Evolutionary conservation across 2,888 invertebrate genomes (phyloP), one percentile per base, ranked within the genome.

Genomic region (Andrena haemorrhoa): DNA sequence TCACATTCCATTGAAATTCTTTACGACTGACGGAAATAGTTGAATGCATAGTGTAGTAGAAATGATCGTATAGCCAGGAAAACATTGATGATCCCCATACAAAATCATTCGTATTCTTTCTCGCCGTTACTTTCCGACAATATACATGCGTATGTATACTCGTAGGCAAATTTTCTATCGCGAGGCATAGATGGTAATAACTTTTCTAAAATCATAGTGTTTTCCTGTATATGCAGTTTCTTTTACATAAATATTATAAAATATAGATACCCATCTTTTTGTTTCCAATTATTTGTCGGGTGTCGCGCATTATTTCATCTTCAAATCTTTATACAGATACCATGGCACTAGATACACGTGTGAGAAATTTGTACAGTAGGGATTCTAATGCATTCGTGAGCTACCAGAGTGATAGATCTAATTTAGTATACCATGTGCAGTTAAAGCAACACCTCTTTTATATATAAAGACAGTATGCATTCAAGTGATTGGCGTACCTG

Each of bases 311-410:
- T 66, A 35, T 70, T 81, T 79, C 47, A 65, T 70, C 16, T 47
- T 53, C 31, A 33, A 56, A 60, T 73, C 35, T 68, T 66, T 75
- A 75, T 73, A 73, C 47, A 72, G 29, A 60, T 71, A 78, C 61
- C 72, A 78, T 72, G 80, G 72, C 82, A 80, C 75, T 75, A 75
- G 80, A 51, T 75, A 82, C 63, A 72, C 58, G 56, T 75, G 63
- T 64, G 64, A 79, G 56, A 82, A 61, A 79, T 84, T 84, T 85
- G 84, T 85, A 85, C 82, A 85, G 82, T 84, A 84, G 75, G 51
- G 79, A 74, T 78, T 79, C 79, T 79, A 75, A 82, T 64, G 71
- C 66, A 74, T 66, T 75, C 66, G 61, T 61, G 60, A 75, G 63
- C 51, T 75, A 72, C 51, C 72, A 75, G 64, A 23, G 68, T 68